Evolutionary conservation across 2,888 invertebrate genomes (phyloP).

Genomic region (Prosapia bicincta): DNA sequence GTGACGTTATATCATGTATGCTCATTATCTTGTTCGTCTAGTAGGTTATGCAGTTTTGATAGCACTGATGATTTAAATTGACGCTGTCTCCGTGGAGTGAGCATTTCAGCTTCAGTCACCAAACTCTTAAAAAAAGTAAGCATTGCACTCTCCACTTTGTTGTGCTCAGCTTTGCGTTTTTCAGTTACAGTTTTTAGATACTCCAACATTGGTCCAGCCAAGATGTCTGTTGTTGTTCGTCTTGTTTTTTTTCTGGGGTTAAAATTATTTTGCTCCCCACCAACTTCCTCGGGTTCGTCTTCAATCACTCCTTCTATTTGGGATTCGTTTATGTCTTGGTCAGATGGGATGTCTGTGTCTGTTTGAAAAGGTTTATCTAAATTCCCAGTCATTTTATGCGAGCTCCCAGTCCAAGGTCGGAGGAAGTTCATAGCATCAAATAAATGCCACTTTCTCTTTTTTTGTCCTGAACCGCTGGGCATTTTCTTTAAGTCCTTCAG

Average conservation of each 20-base stretch:
- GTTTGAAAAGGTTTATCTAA: neutral
- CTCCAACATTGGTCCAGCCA: neutral
- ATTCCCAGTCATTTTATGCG: neutral
- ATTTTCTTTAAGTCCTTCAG: slow-evolving; percentile 20
- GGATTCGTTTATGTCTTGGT: neutral
- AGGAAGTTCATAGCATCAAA: slow-evolving; percentile 28
- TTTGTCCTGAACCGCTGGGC: slow-evolving; percentile 6
- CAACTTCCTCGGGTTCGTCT: neutral
- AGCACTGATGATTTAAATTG: neutral
- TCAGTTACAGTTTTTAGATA: neutral
- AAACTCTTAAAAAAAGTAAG: neutral
- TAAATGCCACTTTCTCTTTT: slow-evolving; percentile 27
- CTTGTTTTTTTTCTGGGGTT: neutral
- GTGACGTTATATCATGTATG: too few relatives aligned
- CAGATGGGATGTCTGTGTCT: neutral
- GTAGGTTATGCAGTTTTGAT: neutral
- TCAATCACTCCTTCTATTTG: neutral
- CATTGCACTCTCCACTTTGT: neutral
- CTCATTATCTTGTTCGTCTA: neutral
- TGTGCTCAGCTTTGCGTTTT: neutral
- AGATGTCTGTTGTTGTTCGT: neutral
- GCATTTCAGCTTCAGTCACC: neutral
- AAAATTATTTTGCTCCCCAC: neutral
- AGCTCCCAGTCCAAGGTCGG: neutral
- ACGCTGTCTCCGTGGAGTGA: neutral